Conservation (phyloP, 1,140 invertebrate species). For the Bombyx mori region DNA sequence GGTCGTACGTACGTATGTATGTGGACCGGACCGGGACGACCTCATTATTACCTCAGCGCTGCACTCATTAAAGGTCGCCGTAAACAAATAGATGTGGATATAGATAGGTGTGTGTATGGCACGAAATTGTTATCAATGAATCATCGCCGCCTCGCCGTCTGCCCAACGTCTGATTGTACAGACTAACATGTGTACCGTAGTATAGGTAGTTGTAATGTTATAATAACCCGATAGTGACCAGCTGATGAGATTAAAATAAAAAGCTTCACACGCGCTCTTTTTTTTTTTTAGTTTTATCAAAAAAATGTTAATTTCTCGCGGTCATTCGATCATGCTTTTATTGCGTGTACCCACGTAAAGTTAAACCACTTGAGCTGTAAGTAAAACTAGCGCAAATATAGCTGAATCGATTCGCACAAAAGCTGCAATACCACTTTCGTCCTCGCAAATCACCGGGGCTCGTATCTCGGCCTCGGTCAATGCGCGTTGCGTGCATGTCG, state of each 20-base stretch:
- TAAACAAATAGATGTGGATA: conserved; percentile 56
- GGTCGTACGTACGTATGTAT: conserved; percentile 14
- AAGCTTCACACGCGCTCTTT: conserved; percentile 30
- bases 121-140: conserved; percentile 52
- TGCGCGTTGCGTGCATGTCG: conserved; percentile 58
- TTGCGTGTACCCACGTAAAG: too few relatives aligned
- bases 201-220: conserved; percentile 19
- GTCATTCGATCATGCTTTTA: too few relatives aligned
- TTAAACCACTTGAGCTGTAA: too few relatives aligned
- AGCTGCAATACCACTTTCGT: conserved; percentile 68
- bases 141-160: conserved; percentile 62
- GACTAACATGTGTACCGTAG: conserved; percentile 19
- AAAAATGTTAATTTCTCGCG: too few relatives aligned
- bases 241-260: conserved; percentile 44
- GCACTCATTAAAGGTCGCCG: conserved; percentile 52
- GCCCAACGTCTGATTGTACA: conserved; percentile 47
- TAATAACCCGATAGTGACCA: conserved; percentile 41
- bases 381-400: conserved; percentile 18
- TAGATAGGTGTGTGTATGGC: conserved; percentile 50
- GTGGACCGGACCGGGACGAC: conserved; percentile 25
- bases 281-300: conserved; percentile 9
- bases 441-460: conserved; percentile 61
- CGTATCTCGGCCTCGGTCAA: conserved; percentile 67
- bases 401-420: conserved; percentile 62
- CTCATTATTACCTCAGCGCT: conserved; percentile 27